Base-by-base conservation (phyloP, 2,888 invertebrate genomes). In the Criorhina ranunculi region DNA sequence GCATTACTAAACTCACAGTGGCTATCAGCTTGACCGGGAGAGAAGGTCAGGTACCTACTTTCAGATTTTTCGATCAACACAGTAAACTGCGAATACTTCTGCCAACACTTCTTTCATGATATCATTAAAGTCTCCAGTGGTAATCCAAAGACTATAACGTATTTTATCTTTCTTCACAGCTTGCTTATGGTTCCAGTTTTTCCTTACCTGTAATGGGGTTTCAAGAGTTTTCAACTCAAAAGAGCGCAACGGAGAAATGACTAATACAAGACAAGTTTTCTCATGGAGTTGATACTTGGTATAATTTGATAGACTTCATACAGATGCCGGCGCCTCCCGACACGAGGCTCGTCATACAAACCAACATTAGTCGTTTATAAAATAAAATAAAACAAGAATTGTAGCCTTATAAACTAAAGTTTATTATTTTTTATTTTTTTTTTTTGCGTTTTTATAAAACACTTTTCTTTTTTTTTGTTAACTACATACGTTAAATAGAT, bases 201-300 rank as follows among this genome's bases (percentile, higher is more conserved):
- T 11, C 72, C 2, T 15, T 51, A 5, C 11, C 11, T 7, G 69
- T 75, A 12, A 31, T 42, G 11, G 51, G 11, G 1, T 53, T 37
- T 1, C 19, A 40, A 72, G 8, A 19, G 11, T 35, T 2, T 19
- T 11, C 24, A 60, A 40, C 7, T 35, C 0, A 40, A 15, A 29
- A 59, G 33, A 55, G n/a, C 15, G 2, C 55, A 17, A 8, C 24
- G 4, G 24, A 12, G 69, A 37, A 37, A 70, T 4, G 44, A 51
- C 1, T 8, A 12, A 40, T 57, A 66, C 9, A 87, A 86, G 8
- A 46, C 69, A 8, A 72, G 82, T 40, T 73, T 69, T 4, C 86
- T 89, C 44, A 57, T 88, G 15, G 87, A 88, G 8, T 76, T 89
- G 1, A 86, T 88, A 59, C 55, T 87, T 17, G 87, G 87, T 9